Conservation (phyloP, 2,797 vertebrate genomes). For the Manis javanica region DNA sequence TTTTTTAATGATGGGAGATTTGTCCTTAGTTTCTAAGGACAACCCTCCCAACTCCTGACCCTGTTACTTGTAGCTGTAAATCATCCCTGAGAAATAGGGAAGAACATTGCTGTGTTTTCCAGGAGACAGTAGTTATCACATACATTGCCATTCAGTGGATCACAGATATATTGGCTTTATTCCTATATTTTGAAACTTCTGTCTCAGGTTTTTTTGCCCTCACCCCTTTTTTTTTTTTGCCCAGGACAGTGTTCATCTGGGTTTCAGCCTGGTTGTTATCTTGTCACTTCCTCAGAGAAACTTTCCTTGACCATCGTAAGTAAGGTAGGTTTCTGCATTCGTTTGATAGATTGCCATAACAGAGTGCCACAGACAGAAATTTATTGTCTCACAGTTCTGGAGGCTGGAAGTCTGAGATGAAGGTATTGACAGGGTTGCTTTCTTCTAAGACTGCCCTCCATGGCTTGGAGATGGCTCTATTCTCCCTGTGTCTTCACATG, state of each 20-base stretch:
- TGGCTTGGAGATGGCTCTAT: background rate
- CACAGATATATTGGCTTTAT: background rate
- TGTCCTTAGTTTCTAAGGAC: background rate
- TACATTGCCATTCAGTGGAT: background rate
- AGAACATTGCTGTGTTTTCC: background rate
- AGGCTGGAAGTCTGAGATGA: background rate
- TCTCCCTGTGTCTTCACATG: background rate
- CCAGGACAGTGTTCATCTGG: background rate
- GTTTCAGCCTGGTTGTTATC: background rate
- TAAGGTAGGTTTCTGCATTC: background rate
- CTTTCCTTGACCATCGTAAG: background rate
- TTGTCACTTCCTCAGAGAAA: background rate
- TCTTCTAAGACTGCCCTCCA: background rate
- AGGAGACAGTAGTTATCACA: background rate
- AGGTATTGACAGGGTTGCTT: background rate
- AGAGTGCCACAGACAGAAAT: background rate
- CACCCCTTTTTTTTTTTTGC: background rate
- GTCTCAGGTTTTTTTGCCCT: background rate
- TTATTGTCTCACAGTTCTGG: background rate
- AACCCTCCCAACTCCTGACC: background rate
- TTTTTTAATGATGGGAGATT: background rate
- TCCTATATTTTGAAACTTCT: background rate
- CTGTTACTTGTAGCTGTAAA: background rate
- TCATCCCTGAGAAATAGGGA: background rate
- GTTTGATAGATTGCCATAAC: background rate